Evolutionary conservation across 2,888 invertebrate species (phyloP), one percentile per base, ranked within the genome.

Genomic region (Hemistola chrysoprasaria): DNA sequence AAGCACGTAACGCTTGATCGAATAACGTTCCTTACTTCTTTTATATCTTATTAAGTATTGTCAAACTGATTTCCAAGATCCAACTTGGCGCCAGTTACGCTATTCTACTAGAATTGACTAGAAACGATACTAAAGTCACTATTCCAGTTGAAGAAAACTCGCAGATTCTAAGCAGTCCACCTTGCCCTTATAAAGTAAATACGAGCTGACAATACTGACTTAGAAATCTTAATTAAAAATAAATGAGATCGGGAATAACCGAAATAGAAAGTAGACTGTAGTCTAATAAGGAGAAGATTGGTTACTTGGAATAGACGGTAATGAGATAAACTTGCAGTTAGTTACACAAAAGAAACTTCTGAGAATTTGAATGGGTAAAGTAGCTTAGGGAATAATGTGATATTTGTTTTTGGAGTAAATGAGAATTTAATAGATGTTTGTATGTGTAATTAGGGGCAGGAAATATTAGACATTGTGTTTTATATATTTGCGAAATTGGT

Each of bases 1-100:
- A 85, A 85, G 81, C 72, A 70, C 53, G 64, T 60, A 69, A 78
- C 78, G 81, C 64, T 79, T 66, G 68, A 78, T 72, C 73, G 74
- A 65, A 60, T 73, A 65, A 60, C 72, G 71, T 69, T 59, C 52
- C 54, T 60, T 40, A 57, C 55, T 65, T 65, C 61, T 73, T 75
- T 71, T 73, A 60, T 34, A 36, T 48, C 65, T 76, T 71, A 58
- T 67, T 70, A 58, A 47, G 59, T 54, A 68, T 63, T 70, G 68
- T 71, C 74, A 71, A 71, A 72, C 65, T 63, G 71, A 72, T 79
- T 69, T 64, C 59, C 63, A 74, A 78, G 60, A 56, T 49, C 50
- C 56, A 59, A 61, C 68, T 71, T 68, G 49, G 62, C 51, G 54
- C 66, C 58, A 56, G 66, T 62, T 63, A 59, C 59, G 64, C 58